Conservation (phyloP, 2,113 vertebrate genomes). For the Dromaius novaehollandiae region DNA sequence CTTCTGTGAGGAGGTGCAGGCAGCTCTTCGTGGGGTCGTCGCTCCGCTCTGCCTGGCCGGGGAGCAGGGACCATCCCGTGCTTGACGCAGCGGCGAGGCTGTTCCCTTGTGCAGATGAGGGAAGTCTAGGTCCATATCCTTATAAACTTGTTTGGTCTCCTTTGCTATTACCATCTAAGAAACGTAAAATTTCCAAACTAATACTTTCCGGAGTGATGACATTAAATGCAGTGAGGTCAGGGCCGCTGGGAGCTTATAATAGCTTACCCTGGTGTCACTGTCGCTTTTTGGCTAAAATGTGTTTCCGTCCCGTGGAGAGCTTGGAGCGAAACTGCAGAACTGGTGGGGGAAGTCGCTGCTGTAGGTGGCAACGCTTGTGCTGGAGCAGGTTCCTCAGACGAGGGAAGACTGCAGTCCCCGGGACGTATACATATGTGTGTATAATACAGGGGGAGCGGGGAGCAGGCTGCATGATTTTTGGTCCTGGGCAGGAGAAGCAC, state of each 20-base stretch:
- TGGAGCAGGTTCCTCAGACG: not conserved
- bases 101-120: not conserved
- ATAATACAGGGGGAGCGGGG: too few relatives aligned
- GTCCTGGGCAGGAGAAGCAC: too few relatives aligned
- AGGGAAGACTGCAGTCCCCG: not conserved
- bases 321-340: not conserved
- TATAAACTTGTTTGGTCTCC: not conserved
- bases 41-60: not conserved
- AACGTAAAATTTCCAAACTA: accelerated
- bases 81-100: not conserved
- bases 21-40: not conserved
- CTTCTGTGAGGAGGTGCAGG: not conserved
- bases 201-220: not conserved
- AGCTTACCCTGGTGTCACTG: not conserved
- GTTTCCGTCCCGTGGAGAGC: not conserved
- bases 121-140: not conserved
- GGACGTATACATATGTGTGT: not conserved
- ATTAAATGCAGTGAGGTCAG: not conserved
- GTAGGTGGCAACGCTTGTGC: not conserved
- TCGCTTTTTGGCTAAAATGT: not conserved
- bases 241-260: not conserved
- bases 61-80: not conserved
- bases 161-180: not conserved
- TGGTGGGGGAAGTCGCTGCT: not conserved
- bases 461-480: not conserved